Evolutionary conservation across 37 sponge, comb jelly and placozoan species (phyloP).

Genomic region (Corticium candelabrum): DNA sequence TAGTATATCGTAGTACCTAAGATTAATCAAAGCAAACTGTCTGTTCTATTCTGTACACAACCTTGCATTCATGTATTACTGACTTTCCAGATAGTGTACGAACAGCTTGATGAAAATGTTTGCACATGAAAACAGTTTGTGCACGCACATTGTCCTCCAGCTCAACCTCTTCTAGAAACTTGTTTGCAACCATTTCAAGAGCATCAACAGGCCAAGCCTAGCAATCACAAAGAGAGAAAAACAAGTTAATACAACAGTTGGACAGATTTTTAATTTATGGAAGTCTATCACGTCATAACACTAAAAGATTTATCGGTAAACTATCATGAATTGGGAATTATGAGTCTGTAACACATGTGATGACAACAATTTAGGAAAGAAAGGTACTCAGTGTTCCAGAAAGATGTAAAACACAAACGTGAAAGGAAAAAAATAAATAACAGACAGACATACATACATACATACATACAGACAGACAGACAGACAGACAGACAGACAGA

Average conservation of each 20-base stretch:
- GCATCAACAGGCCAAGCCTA: slow-evolving; percentile 96
- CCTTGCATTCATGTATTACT: slow-evolving; percentile 3
- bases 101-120: slow-evolving; percentile 81
- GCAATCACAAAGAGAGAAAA: background rate
- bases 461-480: too few relatives aligned
- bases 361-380: too few relatives aligned
- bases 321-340: too few relatives aligned
- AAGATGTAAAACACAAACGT: too few relatives aligned
- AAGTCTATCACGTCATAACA: too few relatives aligned
- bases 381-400: too few relatives aligned
- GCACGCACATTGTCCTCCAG: slow-evolving; percentile 59
- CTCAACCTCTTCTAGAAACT: slow-evolving; percentile 92
- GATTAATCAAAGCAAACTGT: background rate
- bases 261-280: too few relatives aligned
- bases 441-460: too few relatives aligned
- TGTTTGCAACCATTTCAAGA: slow-evolving; percentile 98
- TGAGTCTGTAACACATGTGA: background rate
- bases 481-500: too few relatives aligned
- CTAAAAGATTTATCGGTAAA: too few relatives aligned
- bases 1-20: slow-evolving; percentile 55
- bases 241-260: background rate
- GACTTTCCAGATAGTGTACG: slow-evolving; percentile 28
- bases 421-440: too few relatives aligned
- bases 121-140: slow-evolving; percentile 84
- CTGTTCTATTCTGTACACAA: slow-evolving; percentile 15